Base-by-base conservation (phyloP, 2,113 vertebrate species). In the Corydoras maculifer region DNA sequence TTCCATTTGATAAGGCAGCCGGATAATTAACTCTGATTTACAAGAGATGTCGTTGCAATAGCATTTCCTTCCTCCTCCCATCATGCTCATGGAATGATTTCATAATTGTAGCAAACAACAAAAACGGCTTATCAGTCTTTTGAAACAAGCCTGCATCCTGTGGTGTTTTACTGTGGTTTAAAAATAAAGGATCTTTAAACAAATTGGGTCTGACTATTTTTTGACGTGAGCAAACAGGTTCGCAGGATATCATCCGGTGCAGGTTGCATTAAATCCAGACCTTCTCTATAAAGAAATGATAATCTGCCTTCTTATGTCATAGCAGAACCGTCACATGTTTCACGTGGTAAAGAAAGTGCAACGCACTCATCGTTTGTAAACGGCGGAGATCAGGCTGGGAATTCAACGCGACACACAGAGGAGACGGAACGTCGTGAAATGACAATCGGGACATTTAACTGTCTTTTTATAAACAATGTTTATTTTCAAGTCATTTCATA, bases 391-490 rank as follows among this genome's bases (percentile, higher is more conserved):
- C 18, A 25, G 0, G 18, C 8, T 25, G 10, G 5, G 35, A 25
- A 25, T 25, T 25, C 18, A 25, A 43, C 35, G 7, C 35, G 35
- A 43, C 35, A 43, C 2, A 43, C 35, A 43, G 35, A 43, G 18
- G 18, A 25, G 18, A 43, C 4, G 35, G 35, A 43, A 43, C 35
- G 4, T 43, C 35, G 4, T 43, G 35, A 43, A 43, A 43, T 66
- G 68, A 65, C 54, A 69, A 25, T 64, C 48, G 35, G 14, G 63
- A 8, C 58, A 3, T 13, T 63, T 43, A 43, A 43, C 59, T 29
- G 60, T 75, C 62, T 73, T 75, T 78, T 76, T 79, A 79, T 79
- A 76, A 79, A 79, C 77, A 79, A 79, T 68, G 64, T 79, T 79
- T 79, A 79, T 79, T 79, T 79, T 75, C 77, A 79, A 75, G 74